Evolutionary conservation across 2,797 vertebrate genomes (phyloP).

Genomic region (Acipenser oxyrinchus): DNA sequence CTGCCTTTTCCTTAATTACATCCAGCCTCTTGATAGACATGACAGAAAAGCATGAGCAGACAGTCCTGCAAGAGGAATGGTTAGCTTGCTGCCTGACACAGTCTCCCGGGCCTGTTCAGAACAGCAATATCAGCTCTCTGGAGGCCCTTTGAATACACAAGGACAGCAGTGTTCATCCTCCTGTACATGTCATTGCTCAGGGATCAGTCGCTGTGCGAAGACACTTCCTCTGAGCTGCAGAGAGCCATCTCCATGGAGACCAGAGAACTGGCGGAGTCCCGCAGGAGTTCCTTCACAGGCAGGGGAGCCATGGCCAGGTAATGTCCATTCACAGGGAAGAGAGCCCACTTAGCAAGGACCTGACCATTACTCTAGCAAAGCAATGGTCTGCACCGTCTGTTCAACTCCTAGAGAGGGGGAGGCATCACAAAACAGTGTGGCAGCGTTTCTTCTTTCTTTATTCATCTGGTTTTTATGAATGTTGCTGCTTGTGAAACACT

Average conservation of each 20-base stretch:
- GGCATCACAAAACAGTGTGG: no score
- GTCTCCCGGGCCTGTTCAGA: not conserved
- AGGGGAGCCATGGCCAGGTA: constrained; percentile 78
- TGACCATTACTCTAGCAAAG: not conserved
- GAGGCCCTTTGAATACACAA: no score
- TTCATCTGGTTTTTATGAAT: no score
- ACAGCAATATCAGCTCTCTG: not conserved
- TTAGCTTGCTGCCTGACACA: no score
- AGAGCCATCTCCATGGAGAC: constrained; percentile 53
- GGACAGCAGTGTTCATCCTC: no score
- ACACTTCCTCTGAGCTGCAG: constrained; percentile 50
- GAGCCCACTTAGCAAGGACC: not conserved
- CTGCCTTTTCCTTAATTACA: no score
- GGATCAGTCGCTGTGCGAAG: constrained; percentile 53
- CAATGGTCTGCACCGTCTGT: no score
- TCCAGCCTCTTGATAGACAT: not conserved
- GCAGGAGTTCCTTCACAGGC: constrained; percentile 50
- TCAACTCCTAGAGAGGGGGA: no score
- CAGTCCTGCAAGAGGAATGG: not conserved
- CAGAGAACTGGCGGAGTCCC: constrained; percentile 46
- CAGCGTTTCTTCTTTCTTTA: no score
- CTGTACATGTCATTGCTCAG: constrained; percentile 46
- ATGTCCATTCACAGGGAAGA: constrained; percentile 13
- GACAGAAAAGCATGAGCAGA: not conserved
- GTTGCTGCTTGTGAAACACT: no score